Evolutionary conservation across 1,140 invertebrate genomes (phyloP).

Genomic region (Parapsyche elsis): DNA sequence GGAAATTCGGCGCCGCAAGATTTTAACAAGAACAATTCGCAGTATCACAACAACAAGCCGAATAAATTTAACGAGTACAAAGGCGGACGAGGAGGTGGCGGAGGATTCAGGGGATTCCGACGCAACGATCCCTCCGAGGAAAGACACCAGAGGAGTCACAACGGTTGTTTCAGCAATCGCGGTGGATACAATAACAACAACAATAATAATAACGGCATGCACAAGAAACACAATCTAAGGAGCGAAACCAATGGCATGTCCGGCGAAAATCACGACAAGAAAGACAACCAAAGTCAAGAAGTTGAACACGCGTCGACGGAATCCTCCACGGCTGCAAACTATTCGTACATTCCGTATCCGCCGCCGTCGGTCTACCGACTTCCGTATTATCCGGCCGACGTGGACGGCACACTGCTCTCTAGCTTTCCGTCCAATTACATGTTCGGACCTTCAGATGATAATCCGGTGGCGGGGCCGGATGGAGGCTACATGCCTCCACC

Average conservation of each 20-base stretch:
- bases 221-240: neutral
- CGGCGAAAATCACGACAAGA: constrained; percentile 14
- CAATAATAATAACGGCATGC: constrained; percentile 25
- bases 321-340: neutral
- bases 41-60: constrained; percentile 16
- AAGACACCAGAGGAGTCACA: constrained; percentile 19
- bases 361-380: constrained; percentile 44
- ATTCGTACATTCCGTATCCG: constrained; percentile 40
- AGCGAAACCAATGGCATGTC: neutral
- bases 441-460: neutral
- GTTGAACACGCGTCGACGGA: neutral
- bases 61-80: constrained; percentile 35
- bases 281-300: constrained; percentile 23
- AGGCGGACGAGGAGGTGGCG: constrained; percentile 9
- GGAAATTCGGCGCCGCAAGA: constrained; percentile 31
- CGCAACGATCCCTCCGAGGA: constrained; percentile 16
- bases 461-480: neutral
- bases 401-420: neutral
- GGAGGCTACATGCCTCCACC: constrained; percentile 44
- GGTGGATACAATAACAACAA: constrained; percentile 32
- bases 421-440: constrained; percentile 56
- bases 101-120: constrained; percentile 27
- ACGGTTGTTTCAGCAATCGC: neutral
- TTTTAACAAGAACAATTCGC: constrained; percentile 20
- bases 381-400: constrained; percentile 38